Base-by-base conservation (phyloP, 2,113 vertebrate genomes). In the Calyptommatus sinebrachiatus region DNA sequence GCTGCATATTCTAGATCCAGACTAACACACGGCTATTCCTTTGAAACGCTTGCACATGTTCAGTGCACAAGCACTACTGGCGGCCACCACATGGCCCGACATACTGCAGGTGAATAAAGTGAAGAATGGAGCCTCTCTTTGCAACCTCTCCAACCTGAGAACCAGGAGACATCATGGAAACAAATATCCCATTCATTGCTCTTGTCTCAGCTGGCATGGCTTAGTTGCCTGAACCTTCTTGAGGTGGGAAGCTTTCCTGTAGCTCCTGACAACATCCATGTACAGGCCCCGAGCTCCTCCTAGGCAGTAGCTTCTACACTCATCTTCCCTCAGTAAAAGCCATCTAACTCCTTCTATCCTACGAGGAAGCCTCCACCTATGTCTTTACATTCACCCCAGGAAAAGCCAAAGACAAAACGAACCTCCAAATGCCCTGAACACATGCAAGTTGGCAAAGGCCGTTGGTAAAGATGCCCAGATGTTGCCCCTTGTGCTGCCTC, bases 391-490 rank as follows among this genome's bases (percentile, higher is more conserved):
- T 12, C 81, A 41, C 18, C 28, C 80, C 48, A 72, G 29, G 20
- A 31, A 78, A 71, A 81, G 88, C 92, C 53, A 16, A 24, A 26
- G 20, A 22, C 2, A 61, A 61, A 89, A 90, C 29, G 57, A 66
- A 10, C 14, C 26, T 78, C 82, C 76, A 85, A 73, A 85, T 9
- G 48, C 88, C 78, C 83, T 84, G 86, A 83, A 87, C 78, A 80
- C 83, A 77, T 78, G 77, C 86, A 87, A 71, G 89, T 88, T 79
- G 79, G 79, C 88, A 91, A 92, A 93, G 89, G 90, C 90, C 92
- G 87, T 88, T 92, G 90, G 79, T 79, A 89, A 87, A 90, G 81
- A 73, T 75, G 78, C 89, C 85, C 71, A 77, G 81, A 62, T 89
- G 87, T 80, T 80, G 57, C 84, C 67, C 50, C 84, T 67, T 86